Evolutionary conservation across 2,888 invertebrate genomes (phyloP).

Genomic region (Tanytarsus gracilentus): DNA sequence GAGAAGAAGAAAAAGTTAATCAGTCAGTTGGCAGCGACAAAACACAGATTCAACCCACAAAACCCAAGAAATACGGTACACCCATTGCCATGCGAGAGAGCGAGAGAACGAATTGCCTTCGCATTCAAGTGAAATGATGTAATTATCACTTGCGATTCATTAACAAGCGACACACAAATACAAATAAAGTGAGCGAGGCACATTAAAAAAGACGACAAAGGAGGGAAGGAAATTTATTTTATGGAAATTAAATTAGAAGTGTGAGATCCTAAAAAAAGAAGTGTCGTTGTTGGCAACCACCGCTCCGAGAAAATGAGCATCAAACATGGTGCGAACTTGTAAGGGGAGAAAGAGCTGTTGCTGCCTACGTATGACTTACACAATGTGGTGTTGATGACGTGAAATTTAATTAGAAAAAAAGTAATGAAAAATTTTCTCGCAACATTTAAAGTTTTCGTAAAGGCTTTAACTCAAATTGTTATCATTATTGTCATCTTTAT

Average conservation of each 20-base stretch:
- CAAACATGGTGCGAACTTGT: background rate
- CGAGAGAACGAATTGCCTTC: background rate
- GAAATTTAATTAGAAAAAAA: slow-evolving; percentile 20
- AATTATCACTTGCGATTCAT: slow-evolving; percentile 29
- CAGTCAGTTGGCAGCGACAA: slow-evolving; percentile 10
- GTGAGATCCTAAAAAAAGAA: slow-evolving; percentile 21
- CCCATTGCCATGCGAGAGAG: slow-evolving; percentile 1
- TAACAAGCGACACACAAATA: slow-evolving; percentile 2
- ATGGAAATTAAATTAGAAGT: slow-evolving; percentile 26
- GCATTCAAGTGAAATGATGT: slow-evolving; percentile 10
- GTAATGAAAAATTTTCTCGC: background rate
- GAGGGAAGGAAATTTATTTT: slow-evolving; percentile 15
- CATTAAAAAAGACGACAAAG: no score
- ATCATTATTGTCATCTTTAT: slow-evolving; percentile 29
- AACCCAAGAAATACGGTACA: slow-evolving; percentile 11
- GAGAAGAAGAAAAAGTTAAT: background rate
- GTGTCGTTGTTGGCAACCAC: background rate
- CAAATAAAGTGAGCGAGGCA: background rate
- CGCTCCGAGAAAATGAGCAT: slow-evolving; percentile 14
- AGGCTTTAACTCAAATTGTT: no score
- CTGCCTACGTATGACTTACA: slow-evolving; percentile 7
- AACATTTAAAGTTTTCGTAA: background rate
- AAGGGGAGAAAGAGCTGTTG: background rate
- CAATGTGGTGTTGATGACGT: slow-evolving; percentile 29
- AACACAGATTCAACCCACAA: slow-evolving; percentile 26